A percentile compares a stretch with the other conserved stretches of the same genome.
Conservation (phyloP, 2,113 vertebrate genomes). For the Prunella fulvescens region DNA sequence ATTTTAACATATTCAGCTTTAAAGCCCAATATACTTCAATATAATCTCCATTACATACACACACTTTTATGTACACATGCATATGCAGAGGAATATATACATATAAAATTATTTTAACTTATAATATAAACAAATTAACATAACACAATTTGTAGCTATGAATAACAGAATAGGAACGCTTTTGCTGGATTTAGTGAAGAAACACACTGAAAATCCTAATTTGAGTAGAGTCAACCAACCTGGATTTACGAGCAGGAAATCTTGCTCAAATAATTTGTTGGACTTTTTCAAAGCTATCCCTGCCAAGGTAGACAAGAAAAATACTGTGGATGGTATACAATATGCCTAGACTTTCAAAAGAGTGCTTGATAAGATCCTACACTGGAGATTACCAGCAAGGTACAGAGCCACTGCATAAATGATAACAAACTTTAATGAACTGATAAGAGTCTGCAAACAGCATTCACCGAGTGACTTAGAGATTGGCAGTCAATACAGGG, state of each 20-base stretch:
- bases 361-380: constrained; percentile 38
- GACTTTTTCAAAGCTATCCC: constrained; percentile 49
- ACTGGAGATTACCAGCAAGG: constrained; percentile 41
- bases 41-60: not conserved
- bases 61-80: constrained; percentile 8
- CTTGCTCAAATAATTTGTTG: constrained; percentile 34
- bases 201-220: constrained; percentile 45
- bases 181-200: constrained; percentile 23
- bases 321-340: constrained; percentile 6
- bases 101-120: constrained; percentile 40
- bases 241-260: constrained; percentile 31
- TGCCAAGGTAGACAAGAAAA: constrained; percentile 52
- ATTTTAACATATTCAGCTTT: constrained; percentile 51
- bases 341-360: constrained; percentile 2
- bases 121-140: constrained; percentile 54
- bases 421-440: constrained; percentile 64
- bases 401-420: constrained; percentile 4
- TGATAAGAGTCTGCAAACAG: constrained; percentile 50
- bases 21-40: constrained; percentile 44
- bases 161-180: not conserved
- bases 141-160: not conserved
- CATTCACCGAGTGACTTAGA: not conserved
- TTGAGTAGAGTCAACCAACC: not conserved
- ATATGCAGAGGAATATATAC: constrained; percentile 38
- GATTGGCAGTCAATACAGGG: not conserved